Evolutionary conservation across 2,888 invertebrate species (phyloP), one percentile per base, ranked within the genome.

Genomic region (Ommatoiulus sabulosus): DNA sequence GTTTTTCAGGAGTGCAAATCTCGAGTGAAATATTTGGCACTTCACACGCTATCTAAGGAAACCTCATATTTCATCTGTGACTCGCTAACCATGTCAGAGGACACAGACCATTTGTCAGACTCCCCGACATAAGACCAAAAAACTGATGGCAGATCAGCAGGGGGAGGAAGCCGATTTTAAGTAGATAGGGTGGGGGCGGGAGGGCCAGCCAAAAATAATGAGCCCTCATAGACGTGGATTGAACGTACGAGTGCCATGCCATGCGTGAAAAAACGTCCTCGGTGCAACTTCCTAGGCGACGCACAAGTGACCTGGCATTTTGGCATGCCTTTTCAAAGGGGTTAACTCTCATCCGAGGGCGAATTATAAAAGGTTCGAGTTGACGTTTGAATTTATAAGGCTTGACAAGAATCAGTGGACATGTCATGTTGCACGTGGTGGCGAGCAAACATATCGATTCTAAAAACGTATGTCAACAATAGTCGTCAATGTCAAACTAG

Each of bases 21-120:
- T 43, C 44, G 85, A 85, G 85, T 85, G 85, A 85, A 85, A 85
- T 85, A 85, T 85, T 85, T 85, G 85, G 85, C 85, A 85, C 85
- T 85, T 85, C 44, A 44, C 85, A 85, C 35, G 85, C 44, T 85
- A 85, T 85, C 85, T 85, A 44, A 44, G 44, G 43, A 85, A 85
- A 85, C 85, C 44, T 85, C 85, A 85, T 85, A 85, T 85, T 85
- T 85, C 85, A 85, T 85, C 85, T 85, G 44, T 35, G 85, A 44
- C 85, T 85, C 85, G 44, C 85, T 85, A 20, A 85, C 85, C 44
- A n/a, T 85, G 85, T 85, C 85, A 85, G 44, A 85, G 85, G 85
- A 85, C 85, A 85, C 85, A 85, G 44, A 44, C 85, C 85, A 85
- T 85, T 85, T 44, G 85, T 85, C 44, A 85, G 44, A 85, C 85